These are phyloP conservation scores for Lathronympha strigana DNA, from an alignment of 2,888 invertebrate genomes.

Conservation along the genomic window DNA sequence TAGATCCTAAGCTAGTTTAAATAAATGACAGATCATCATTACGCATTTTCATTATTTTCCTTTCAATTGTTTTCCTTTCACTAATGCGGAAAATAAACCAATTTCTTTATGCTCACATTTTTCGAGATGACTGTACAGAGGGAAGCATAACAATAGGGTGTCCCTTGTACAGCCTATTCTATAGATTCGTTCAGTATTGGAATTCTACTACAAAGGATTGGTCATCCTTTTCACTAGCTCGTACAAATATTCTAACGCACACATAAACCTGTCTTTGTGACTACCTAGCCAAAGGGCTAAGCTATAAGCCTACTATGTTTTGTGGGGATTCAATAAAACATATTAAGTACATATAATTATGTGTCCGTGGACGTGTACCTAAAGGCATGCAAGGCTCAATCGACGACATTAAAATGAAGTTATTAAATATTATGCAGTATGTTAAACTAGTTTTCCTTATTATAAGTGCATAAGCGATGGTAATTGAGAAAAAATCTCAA, in stretches of 20 bases:
- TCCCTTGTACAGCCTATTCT: conserved; percentile 62
- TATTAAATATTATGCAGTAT: too few relatives aligned
- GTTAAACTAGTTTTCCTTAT: too few relatives aligned
- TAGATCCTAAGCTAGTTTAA: too few relatives aligned
- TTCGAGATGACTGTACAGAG: conserved; percentile 49
- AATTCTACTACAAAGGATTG: conserved; percentile 76
- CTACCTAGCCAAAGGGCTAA: background rate
- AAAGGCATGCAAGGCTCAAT: too few relatives aligned
- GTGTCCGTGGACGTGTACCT: too few relatives aligned
- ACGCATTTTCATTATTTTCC: background rate
- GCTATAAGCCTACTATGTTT: too few relatives aligned
- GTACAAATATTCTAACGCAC: conserved; percentile 46
- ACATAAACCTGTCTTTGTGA: conserved; percentile 27
- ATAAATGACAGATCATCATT: background rate
- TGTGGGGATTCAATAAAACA: too few relatives aligned
- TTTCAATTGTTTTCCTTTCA: too few relatives aligned
- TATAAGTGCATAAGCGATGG: too few relatives aligned
- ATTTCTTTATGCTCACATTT: conserved; percentile 30
- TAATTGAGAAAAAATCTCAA: too few relatives aligned
- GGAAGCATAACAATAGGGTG: conserved; percentile 63
- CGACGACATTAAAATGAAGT: too few relatives aligned
- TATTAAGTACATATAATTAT: too few relatives aligned
- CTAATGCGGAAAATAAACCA: background rate
- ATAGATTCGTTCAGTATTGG: conserved; percentile 74
- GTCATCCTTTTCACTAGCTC: conserved; percentile 71